Conservation (phyloP, 2,888 invertebrate species). For the Conops quadrifasciatus region DNA sequence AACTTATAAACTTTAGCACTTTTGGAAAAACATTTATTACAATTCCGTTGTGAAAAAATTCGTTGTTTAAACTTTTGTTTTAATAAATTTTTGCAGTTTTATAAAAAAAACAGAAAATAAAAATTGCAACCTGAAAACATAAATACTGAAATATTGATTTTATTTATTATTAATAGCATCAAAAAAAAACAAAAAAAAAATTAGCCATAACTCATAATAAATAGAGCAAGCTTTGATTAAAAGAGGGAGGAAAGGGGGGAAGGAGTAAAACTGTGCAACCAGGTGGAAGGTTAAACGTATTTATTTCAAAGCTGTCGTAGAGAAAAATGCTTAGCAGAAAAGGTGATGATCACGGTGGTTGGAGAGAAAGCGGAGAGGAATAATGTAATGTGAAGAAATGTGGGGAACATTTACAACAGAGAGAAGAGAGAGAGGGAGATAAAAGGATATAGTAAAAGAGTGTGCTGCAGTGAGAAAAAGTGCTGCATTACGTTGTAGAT, state of each 20-base stretch:
- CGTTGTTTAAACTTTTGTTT: no score
- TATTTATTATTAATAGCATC: background rate
- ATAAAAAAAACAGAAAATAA: background rate
- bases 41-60: no score
- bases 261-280: background rate
- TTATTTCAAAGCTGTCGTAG: background rate
- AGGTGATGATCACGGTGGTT: background rate
- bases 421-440: no score
- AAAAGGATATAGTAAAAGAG: background rate
- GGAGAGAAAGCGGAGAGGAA: background rate
- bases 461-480: background rate
- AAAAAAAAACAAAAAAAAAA: no score
- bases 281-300: background rate
- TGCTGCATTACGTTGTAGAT: no score
- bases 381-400: no score
- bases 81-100: background rate
- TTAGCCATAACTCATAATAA: no score
- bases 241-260: background rate
- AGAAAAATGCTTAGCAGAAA: background rate
- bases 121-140: background rate
- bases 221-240: background rate
- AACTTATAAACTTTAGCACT: no score
- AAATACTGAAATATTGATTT: background rate
- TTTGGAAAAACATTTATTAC: no score
- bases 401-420: no score